Percentiles rank a stretch among this genome's conserved stretches.
Evolutionary conservation across 2,888 invertebrate species (phyloP).

Genomic region (Apantesis nais): DNA sequence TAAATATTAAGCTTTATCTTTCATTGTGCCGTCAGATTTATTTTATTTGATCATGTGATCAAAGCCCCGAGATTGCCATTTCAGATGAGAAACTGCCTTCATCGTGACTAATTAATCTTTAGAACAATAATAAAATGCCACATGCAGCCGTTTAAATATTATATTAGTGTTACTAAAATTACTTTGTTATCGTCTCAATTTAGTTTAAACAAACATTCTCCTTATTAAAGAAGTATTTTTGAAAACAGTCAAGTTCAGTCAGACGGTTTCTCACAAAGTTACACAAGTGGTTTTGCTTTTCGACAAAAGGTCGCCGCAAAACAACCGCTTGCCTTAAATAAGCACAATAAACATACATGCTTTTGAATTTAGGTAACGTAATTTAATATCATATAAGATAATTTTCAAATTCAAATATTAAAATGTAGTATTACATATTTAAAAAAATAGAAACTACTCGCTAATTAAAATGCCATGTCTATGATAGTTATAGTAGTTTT

Average conservation of each 20-base stretch:
- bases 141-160: slow-evolving; percentile 1
- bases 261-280: background rate
- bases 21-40: slow-evolving; percentile 4
- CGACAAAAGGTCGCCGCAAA: background rate
- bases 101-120: background rate
- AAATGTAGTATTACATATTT: background rate
- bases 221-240: background rate
- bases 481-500: background rate
- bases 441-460: background rate
- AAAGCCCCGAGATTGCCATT: slow-evolving; percentile 10
- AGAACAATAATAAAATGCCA: slow-evolving; percentile 2
- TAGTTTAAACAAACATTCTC: background rate
- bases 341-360: background rate
- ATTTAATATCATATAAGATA: background rate
- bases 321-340: background rate
- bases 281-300: background rate
- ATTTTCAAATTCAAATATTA: background rate
- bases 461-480: background rate
- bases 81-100: slow-evolving; percentile 3
- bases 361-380: background rate
- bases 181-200: background rate
- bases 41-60: slow-evolving; percentile 7
- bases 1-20: slow-evolving; percentile 5
- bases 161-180: background rate
- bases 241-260: background rate